Conservation (phyloP, 1,140 invertebrate species). For the Chelonus insularis region DNA sequence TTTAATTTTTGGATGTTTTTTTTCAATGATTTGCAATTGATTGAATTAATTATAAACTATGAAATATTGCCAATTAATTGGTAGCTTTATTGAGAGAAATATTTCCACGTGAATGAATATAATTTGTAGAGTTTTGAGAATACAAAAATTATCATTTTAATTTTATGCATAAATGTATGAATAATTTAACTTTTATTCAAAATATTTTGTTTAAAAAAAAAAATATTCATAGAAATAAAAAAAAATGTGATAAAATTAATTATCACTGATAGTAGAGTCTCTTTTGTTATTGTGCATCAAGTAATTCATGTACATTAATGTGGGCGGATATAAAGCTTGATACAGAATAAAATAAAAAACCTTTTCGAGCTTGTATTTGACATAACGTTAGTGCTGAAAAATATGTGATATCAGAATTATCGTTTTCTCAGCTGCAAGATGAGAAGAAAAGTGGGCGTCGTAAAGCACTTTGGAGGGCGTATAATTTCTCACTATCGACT, state of each 20-base stretch:
- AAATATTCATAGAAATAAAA: no score
- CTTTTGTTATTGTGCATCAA: no score
- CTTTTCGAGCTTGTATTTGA: neutral
- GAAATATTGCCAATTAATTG: no score
- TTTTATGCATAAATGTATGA: neutral
- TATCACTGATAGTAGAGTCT: no score
- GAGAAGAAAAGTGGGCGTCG: slow-evolving; percentile 22
- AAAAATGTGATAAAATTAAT: no score
- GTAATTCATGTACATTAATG: neutral
- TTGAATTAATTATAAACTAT: no score
- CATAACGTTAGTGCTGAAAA: neutral
- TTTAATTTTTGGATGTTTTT: no score
- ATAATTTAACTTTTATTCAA: neutral
- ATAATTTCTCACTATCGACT: slow-evolving; percentile 9
- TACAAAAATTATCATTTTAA: neutral
- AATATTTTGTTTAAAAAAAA: no score
- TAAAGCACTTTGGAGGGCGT: slow-evolving; percentile 10
- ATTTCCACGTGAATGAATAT: no score
- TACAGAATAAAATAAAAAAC: neutral
- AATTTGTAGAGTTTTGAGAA: no score
- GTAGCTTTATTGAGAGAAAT: no score
- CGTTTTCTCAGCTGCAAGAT: neutral
- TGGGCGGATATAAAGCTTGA: neutral
- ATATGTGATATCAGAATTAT: slow-evolving; percentile 3
- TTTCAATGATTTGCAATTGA: no score